Conservation (phyloP, 2,888 invertebrate species). For the Hydrotaea cyrtoneurina region DNA sequence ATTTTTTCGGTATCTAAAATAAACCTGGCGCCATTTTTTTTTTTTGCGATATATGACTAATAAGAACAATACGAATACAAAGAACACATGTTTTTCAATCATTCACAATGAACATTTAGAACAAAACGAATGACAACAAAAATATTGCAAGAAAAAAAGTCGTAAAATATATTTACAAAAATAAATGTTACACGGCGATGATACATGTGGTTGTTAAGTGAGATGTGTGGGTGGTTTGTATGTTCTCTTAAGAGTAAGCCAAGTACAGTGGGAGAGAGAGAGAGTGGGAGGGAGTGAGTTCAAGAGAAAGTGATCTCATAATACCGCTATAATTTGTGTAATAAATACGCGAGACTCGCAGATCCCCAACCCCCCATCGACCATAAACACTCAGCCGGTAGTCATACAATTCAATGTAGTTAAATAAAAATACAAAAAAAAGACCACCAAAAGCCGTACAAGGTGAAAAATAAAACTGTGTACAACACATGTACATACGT, state of each 20-base stretch:
- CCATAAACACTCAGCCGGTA: background rate
- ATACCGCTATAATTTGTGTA: background rate
- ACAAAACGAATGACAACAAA: background rate
- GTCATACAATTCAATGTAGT: background rate
- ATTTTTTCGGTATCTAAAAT: constrained; percentile 3
- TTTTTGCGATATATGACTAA: constrained; percentile 10
- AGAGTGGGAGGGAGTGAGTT: background rate
- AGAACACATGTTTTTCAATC: background rate
- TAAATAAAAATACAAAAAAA: background rate
- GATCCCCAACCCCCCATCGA: background rate
- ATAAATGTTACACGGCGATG: background rate
- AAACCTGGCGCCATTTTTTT: constrained; percentile 30
- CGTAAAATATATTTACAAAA: too few relatives aligned
- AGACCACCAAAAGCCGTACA: background rate
- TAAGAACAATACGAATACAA: constrained; percentile 8
- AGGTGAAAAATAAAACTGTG: constrained; percentile 8
- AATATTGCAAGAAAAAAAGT: background rate
- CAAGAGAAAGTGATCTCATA: constrained; percentile 7
- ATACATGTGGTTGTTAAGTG: too few relatives aligned
- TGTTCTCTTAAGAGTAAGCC: too few relatives aligned
- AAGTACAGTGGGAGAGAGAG: too few relatives aligned
- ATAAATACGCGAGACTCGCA: too few relatives aligned
- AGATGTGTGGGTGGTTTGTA: background rate
- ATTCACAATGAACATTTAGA: constrained; percentile 10
- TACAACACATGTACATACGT: background rate